These are phyloP conservation scores for Calephelis virginiensis DNA, from an alignment of 1,140 invertebrate species.

Conservation along the genomic window DNA sequence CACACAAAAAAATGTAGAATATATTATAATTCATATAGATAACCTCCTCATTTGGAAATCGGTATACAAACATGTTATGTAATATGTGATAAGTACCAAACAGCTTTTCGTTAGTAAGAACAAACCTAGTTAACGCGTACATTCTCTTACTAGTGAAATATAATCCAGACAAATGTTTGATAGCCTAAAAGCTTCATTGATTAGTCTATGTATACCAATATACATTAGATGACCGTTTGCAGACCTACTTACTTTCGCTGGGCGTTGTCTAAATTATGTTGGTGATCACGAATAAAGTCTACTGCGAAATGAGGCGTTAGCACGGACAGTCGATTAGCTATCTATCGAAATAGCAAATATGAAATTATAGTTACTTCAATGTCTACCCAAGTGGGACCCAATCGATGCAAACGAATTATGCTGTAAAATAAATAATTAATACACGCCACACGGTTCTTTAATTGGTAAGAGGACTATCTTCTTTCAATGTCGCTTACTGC, in stretches of 20 bases:
- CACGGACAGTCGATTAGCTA: background rate
- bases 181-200: conserved; percentile 22
- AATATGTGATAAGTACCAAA: too few species aligned
- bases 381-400: too few species aligned
- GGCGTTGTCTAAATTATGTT: conserved; percentile 21
- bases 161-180: conserved; percentile 16
- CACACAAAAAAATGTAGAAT: too few species aligned
- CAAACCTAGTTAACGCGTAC: background rate
- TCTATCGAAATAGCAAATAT: background rate
- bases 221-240: conserved; percentile 12
- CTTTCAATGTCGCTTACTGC: too few species aligned
- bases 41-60: too few species aligned
- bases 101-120: too few species aligned
- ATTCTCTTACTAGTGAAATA: conserved; percentile 13
- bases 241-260: conserved; percentile 10
- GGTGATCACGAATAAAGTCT: conserved; percentile 6
- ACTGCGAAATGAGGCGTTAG: background rate
- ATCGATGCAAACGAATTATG: too few species aligned
- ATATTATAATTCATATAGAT: too few species aligned
- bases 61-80: too few species aligned
- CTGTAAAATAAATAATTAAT: too few species aligned
- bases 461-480: too few species aligned
- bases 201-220: conserved; percentile 15
- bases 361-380: background rate
- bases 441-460: too few species aligned